Base-by-base conservation (phyloP, 2,888 invertebrate genomes). In the Harmothoe impar region DNA sequence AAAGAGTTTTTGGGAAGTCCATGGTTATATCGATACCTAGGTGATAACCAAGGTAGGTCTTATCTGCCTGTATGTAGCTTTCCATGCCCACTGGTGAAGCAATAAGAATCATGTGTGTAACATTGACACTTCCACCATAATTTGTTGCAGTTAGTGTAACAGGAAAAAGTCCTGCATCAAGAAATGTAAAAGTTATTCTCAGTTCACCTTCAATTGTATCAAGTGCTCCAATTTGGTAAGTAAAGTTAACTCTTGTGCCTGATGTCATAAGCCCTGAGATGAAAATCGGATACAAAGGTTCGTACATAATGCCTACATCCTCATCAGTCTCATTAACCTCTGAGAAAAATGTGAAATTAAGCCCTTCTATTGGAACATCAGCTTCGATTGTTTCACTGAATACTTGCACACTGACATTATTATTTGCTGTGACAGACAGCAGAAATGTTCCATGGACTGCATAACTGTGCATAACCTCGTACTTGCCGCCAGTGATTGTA, bases 251-350 rank as follows among this genome's bases (percentile, higher is more conserved):
- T 43, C 84, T 33, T 25, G 84, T 33, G 5, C 84, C 84, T 15
- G 33, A 35, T 51, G 17, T 43, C 17, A 84, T 84, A 35, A 51
- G 0, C 17, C 33, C 84, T 0, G 35, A 12, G 29, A 84, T 33
- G 5, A 33, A 1, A 10, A 84, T 25, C 7, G 33, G 35, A n/a
- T 17, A 33, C 10, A 33, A 33, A 1, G 84, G 84, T 29, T 84
- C 84, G 23, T 84, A 84, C 0, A 84, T 20, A 35, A 84, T 84
- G 12, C 43, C 84, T n/a, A 78, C 7, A 29, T n/a, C 84, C 0
- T 84, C 84, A 10, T 84, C 84, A 17, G 84, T 84, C 1, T 84
- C 84, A 84, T 84, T 84, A 5, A 84, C 51, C 43, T 33, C 1
- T 12, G 84, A 84, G 25, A 84, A 84, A 25, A 84, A 31, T 20